A percentile compares a stretch with the other conserved stretches of the same genome.
phyloP scores from a whole-genome alignment of 2,888 invertebrate species.

The Meta bourneti region DNA sequence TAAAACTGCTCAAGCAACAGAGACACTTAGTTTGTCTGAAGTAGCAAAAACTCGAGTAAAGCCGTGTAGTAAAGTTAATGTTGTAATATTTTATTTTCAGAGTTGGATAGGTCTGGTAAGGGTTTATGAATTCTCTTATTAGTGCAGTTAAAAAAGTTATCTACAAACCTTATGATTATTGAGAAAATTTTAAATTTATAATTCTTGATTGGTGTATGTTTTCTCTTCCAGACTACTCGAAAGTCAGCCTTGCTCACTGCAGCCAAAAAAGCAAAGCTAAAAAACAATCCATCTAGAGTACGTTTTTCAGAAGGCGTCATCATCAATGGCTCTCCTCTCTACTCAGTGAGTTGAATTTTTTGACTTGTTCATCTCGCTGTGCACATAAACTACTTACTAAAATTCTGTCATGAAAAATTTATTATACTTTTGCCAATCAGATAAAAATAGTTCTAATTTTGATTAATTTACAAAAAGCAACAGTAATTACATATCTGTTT shows the following conservation, averaged over 20 bases:
- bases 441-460: too few species aligned
- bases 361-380: not conserved
- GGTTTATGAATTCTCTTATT: not conserved
- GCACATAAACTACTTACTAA: too few species aligned
- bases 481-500: too few species aligned
- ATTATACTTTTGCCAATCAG: too few species aligned
- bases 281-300: conserved; percentile 90
- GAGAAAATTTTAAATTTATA: not conserved
- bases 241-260: conserved; percentile 93
- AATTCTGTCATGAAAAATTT: too few species aligned
- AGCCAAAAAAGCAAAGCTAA: conserved; percentile 90
- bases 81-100: too few species aligned
- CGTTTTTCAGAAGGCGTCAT: conserved; percentile 94
- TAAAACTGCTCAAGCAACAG: too few species aligned
- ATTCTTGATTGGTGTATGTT: not conserved
- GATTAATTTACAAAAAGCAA: too few species aligned
- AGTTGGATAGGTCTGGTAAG: not conserved
- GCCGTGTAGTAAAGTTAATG: too few species aligned
- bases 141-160: not conserved
- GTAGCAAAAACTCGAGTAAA: too few species aligned
- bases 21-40: too few species aligned
- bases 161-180: not conserved
- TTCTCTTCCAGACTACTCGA: conserved; percentile 82
- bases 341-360: conserved; percentile 77
- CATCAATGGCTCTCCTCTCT: conserved; percentile 87